Evolutionary conservation across 35 echinoderm and acorn worm genomes (phyloP).

Genomic region (Heliocidaris erythrogramma): DNA sequence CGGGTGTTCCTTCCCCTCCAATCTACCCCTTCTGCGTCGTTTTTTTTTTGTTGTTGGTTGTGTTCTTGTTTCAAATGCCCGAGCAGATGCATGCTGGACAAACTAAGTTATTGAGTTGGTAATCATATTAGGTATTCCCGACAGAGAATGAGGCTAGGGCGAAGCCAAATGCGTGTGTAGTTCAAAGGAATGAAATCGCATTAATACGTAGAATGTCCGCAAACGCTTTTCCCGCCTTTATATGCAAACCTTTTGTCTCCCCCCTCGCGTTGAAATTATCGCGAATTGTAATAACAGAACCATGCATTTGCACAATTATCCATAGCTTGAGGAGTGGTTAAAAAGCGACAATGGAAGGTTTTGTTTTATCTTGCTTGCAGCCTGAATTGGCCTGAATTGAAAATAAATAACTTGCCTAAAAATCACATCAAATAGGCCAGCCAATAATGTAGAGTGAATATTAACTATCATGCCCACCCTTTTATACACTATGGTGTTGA

Average conservation of each 20-base stretch:
- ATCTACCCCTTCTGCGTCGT: not conserved
- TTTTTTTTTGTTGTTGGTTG: not conserved
- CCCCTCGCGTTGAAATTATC: not conserved
- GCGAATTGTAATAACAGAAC: too few species aligned
- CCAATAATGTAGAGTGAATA: too few species aligned
- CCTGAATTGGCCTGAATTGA: too few species aligned
- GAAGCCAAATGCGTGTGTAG: not conserved
- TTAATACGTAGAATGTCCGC: not conserved
- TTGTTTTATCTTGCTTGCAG: too few species aligned
- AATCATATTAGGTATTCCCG: constrained; percentile 3
- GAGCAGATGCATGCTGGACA: not conserved
- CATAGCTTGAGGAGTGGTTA: too few species aligned
- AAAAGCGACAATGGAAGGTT: too few species aligned
- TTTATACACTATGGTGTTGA: too few species aligned
- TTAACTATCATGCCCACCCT: too few species aligned
- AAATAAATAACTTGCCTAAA: too few species aligned
- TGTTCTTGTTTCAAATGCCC: not conserved
- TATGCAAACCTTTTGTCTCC: not conserved
- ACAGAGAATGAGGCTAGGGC: not conserved
- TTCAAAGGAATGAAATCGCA: not conserved
- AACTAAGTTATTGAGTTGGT: constrained; percentile 5
- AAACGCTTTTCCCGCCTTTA: not conserved
- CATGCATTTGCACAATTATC: too few species aligned
- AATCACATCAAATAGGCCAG: too few species aligned
- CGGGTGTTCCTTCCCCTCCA: not conserved